phyloP scores from a whole-genome alignment of 1,140 invertebrate genomes.

The Contarinia nasturtii region DNA sequence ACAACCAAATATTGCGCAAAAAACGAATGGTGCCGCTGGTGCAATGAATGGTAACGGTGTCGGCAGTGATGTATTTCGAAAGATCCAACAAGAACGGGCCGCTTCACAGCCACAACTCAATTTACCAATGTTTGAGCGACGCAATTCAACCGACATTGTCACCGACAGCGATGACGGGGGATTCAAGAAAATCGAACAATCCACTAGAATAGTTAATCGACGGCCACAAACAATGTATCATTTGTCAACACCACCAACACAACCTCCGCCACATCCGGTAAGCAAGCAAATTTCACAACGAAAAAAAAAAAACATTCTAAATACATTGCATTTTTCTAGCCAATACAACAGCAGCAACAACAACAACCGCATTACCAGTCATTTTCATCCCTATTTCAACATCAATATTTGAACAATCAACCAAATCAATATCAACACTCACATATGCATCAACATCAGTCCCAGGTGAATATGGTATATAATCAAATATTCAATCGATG shows the following conservation, averaged over 20 bases:
- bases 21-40: not conserved
- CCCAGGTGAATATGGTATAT: too few relatives aligned
- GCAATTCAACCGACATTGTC: conserved; percentile 6
- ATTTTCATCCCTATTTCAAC: not conserved
- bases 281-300: too few relatives aligned
- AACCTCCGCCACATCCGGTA: not conserved
- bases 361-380: conserved; percentile 1
- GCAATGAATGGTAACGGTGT: not conserved
- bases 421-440: conserved; percentile 8
- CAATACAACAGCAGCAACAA: conserved; percentile 1
- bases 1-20: conserved; percentile 4
- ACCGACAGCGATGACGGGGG: conserved; percentile 4
- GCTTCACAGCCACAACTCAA: conserved; percentile 41
- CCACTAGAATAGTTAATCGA: not conserved
- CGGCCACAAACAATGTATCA: conserved; percentile 2
- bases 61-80: conserved; percentile 16
- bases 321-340: too few relatives aligned
- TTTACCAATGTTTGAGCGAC: conserved; percentile 2
- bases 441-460: not conserved
- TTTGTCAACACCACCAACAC: not conserved
- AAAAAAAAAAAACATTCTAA: too few relatives aligned
- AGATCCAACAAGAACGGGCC: conserved; percentile 26
- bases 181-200: not conserved
- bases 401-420: conserved; percentile 30
- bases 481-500: too few relatives aligned